Conservation (phyloP, 2,888 invertebrate genomes). For the Serripes groenlandicus region DNA sequence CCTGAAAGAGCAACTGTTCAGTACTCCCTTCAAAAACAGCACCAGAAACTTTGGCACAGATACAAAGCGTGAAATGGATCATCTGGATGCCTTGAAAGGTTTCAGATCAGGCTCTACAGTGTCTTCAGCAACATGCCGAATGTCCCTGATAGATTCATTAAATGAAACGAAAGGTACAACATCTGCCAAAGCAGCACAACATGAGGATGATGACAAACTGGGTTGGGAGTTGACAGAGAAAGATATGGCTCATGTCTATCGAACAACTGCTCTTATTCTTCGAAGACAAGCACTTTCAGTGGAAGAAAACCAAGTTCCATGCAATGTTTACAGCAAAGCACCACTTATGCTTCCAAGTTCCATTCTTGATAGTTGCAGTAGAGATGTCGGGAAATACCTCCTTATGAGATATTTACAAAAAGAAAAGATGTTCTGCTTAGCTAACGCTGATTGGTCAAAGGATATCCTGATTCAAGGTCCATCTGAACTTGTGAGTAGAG, state of each 20-base stretch:
- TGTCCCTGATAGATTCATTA: constrained; percentile 51
- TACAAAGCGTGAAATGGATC: constrained; percentile 60
- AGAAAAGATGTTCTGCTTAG: background rate
- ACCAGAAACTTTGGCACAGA: constrained; percentile 53
- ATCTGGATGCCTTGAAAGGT: constrained; percentile 45
- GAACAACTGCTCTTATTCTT: constrained; percentile 28
- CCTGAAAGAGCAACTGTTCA: constrained; percentile 54
- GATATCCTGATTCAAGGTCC: background rate
- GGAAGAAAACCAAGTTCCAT: constrained; percentile 1
- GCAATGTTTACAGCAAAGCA: constrained; percentile 35
- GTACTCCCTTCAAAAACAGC: constrained; percentile 51
- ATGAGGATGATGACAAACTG: constrained; percentile 14
- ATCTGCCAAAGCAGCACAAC: background rate
- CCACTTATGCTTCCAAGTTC: constrained; percentile 18
- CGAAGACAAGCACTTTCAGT: constrained; percentile 18
- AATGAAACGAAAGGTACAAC: background rate
- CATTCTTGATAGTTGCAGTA: constrained; percentile 32
- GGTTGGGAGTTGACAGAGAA: constrained; percentile 20
- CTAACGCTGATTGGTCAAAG: background rate
- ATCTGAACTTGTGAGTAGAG: constrained; percentile 5
- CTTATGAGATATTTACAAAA: constrained; percentile 1
- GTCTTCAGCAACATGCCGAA: constrained; percentile 36
- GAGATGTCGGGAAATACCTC: constrained; percentile 29
- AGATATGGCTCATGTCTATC: constrained; percentile 24
- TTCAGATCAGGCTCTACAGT: constrained; percentile 45